Base-by-base conservation (phyloP, 2,797 vertebrate genomes). In the Squalus acanthias region DNA sequence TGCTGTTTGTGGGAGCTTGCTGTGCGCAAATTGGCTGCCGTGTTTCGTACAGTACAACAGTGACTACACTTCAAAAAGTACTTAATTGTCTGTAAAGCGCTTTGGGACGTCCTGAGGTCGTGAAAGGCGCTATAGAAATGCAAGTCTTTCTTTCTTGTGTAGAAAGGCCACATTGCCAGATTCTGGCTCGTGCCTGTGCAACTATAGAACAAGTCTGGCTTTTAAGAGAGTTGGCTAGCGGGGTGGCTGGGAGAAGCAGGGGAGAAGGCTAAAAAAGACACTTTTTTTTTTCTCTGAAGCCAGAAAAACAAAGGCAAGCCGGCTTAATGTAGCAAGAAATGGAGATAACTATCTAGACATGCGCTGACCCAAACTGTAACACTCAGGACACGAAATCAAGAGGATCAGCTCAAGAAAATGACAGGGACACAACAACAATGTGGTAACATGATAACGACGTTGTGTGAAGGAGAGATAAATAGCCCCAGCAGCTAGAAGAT, bases 391-490 rank as follows among this genome's bases (percentile, higher is more conserved):
- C 97, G 96, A 96, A 97, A 96, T 96, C 96, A 96, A 89, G 50
- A 0, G 96, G 96, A 96, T 88, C 96, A 97, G 96, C 97, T 96
- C 96, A 96, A 96, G 76, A 46, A 5, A 63, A 96, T 60, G 96
- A 97, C 96, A 15, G 0, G 96, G 96, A 96, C 29, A 1, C 70
- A 0, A 29, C 96, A 97, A 97, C 96, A 60, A 63, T 79, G 96
- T 9, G 97, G 96, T 85, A 96, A 96, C 0, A 24, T 1, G 97
- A 98, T 98, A 98, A 98, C 96, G 96, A 96, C 97, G 96, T 97
- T 96, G 97, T 98, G 98, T 94, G 22, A 97, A 92, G 97, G 96
- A 63, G 96, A 97, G 98, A 98, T 98, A 98, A 98, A 97, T 97
- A 97, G 60, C 96, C 96, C 97, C 96, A 96, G 97, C 96, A 96